Base-by-base conservation (phyloP, 2,113 vertebrate species). In the Microcebus lehilahytsara region DNA sequence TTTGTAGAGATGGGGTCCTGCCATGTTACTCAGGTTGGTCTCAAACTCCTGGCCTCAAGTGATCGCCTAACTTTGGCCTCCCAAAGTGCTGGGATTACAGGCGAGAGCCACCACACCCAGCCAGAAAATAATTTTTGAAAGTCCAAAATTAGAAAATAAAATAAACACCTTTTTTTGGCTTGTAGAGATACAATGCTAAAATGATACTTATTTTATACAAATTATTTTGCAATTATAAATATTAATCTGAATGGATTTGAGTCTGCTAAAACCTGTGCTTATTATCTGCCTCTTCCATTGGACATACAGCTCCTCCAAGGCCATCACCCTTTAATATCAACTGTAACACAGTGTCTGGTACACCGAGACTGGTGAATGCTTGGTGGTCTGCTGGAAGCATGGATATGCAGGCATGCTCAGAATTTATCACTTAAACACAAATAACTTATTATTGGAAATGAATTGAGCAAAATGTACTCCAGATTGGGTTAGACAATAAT, bases 61-160 rank as follows among this genome's bases (percentile, higher is more conserved):
- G 60, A 64, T 64, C 10, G 1, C 25, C 25, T 10, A 64, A 10
- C 60, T 64, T 64, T 64, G 4, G 25, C 60, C 60, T 64, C 60
- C 60, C 11, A 9, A 64, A 64, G 9, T 64, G 25, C 60, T 64
- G 60, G 23, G 60, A 64, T 64, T 64, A 64, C 3, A 64, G 25
- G 60, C 4, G 4, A 27, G 60, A 30, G 10, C 60, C 60, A 64
- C 11, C 25, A 64, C 27, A 27, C 25, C 60, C 60, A 64, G 60
- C 60, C 60, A 62, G 19, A 77, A 96, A 93, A 71, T 85, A 49
- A 75, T 75, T 75, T 58, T 46, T 72, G 30, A 83, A 93, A 96
- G 11, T 87, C 37, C n/a, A 77, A 77, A 77, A 49, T 90, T 66
- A 49, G 64, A 80, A 95, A 97, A 85, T 87, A 46, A 87, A 95